Percentiles rank a stretch among this genome's conserved stretches.
These are phyloP conservation scores for Amblyornis subalaris DNA, from an alignment of 2,113 vertebrate genomes.

Conservation along the genomic window DNA sequence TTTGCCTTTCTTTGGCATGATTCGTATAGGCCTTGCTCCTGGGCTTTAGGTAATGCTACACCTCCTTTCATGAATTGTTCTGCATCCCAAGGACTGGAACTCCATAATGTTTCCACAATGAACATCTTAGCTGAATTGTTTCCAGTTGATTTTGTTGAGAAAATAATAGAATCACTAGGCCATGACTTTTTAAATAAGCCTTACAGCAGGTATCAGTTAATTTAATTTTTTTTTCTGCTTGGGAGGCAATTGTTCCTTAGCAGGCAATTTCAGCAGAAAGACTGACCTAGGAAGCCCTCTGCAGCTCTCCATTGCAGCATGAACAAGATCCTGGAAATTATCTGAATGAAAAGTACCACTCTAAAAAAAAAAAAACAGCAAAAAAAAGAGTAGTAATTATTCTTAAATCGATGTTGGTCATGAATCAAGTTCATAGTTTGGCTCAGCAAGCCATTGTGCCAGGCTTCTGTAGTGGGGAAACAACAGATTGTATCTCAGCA, in stretches of 20 bases:
- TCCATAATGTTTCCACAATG: not conserved
- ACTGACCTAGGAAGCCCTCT: not conserved
- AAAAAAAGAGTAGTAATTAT: not conserved
- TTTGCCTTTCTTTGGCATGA: not conserved
- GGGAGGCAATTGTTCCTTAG: not conserved
- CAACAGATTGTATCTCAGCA: not conserved
- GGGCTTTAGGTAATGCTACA: not conserved
- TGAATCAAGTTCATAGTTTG: not conserved
- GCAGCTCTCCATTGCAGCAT: not conserved
- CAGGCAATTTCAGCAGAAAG: not conserved
- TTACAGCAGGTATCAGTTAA: not conserved
- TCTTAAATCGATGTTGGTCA: not conserved
- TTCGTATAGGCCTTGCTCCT: not conserved
- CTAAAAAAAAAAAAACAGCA: no score
- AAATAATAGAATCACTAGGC: not conserved
- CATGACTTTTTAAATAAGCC: not conserved
- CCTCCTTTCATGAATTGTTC: not conserved
- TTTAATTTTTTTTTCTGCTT: not conserved
- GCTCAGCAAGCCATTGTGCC: not conserved
- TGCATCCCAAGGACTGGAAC: not conserved
- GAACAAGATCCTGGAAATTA: not conserved
- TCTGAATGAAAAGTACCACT: not conserved
- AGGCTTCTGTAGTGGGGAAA: accelerated
- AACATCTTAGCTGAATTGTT: not conserved
- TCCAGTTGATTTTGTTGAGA: not conserved